Conservation (phyloP, 2,888 invertebrate species). For the Lasioglossum vierecki region DNA sequence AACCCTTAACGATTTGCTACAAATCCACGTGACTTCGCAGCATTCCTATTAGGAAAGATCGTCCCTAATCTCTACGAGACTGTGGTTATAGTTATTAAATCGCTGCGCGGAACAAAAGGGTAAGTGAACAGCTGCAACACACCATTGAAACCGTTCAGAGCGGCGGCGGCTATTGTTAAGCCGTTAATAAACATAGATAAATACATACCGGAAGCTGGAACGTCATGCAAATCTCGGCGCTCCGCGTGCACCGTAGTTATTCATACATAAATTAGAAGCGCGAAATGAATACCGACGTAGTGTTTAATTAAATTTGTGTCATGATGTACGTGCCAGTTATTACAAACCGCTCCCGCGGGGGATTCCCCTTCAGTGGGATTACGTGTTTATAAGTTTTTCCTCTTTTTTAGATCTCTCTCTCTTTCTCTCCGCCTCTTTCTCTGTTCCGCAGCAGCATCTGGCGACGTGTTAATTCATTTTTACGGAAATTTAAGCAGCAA, state of each 20-base stretch:
- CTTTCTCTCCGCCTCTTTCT: not conserved
- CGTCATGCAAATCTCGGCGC: conserved; percentile 68
- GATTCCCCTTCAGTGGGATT: conserved; percentile 59
- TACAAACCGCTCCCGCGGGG: conserved; percentile 68
- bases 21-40: not conserved
- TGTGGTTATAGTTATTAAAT: not conserved
- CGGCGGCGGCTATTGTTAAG: conserved; percentile 38
- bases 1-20: too few species aligned
- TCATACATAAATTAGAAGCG: conserved; percentile 80
- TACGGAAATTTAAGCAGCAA: conserved; percentile 28
- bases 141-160: conserved; percentile 37
- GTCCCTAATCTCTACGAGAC: conserved; percentile 5
- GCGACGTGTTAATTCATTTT: conserved; percentile 52
- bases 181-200: conserved; percentile 66
- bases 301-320: conserved; percentile 83
- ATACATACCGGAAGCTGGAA: conserved; percentile 49
- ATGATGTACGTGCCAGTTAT: conserved; percentile 80
- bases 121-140: conserved; percentile 18
- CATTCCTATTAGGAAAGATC: not conserved
- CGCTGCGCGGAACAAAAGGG: not conserved
- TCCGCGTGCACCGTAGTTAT: conserved; percentile 74
- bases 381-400: conserved; percentile 68
- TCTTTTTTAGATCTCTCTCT: conserved; percentile 28
- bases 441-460: conserved; percentile 27
- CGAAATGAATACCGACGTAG: conserved; percentile 77